Evolutionary conservation across 2,888 invertebrate species (phyloP), one percentile per base, ranked within the genome.

Genomic region (Drosophila mettleri): DNA sequence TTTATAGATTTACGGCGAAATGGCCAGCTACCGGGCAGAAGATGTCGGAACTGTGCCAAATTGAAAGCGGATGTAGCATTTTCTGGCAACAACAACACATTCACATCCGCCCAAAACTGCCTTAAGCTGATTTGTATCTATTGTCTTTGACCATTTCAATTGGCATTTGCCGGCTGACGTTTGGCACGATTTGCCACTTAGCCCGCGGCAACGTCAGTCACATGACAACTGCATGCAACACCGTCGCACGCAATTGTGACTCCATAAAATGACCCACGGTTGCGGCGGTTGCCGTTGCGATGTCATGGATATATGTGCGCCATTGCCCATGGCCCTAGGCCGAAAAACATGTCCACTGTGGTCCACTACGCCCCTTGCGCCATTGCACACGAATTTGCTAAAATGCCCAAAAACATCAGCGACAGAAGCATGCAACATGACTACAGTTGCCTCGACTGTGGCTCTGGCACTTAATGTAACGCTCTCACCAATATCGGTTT

Each of bases 381-480:
- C 79, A 78, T 65, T 55, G 75, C 79, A 69, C 79, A 79, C 75
- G 70, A 69, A 76, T 76, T 78, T 70, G 75, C 79, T 49, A 69
- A 74, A 74, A 51, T 78, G 64, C 79, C 79, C 79, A 74, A 74
- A 75, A 78, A 74, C 75, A 75, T 62, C 59, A 34, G 29, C 52
- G 54, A 58, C 69, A 69, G 49, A 46, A 38, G 18, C 60, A 45
- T 51, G 57, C 68, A 65, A 59, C 62, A 66, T 61, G 65, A 65
- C 58, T 39, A 12, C 46, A 29, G 16, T 46, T 51, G 29, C 36
- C 53, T 48, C 24, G 33, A 41, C 55, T 59, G 62, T 48, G 62
- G 70, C 66, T 76, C 70, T 75, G 31, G 20, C 45, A 74, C 74
- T 86, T 83, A 88, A 88, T 80, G 88, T 57, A 80, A 61, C 62